Base-by-base conservation (phyloP, 1,140 invertebrate species). In the Hestina assimilis region DNA sequence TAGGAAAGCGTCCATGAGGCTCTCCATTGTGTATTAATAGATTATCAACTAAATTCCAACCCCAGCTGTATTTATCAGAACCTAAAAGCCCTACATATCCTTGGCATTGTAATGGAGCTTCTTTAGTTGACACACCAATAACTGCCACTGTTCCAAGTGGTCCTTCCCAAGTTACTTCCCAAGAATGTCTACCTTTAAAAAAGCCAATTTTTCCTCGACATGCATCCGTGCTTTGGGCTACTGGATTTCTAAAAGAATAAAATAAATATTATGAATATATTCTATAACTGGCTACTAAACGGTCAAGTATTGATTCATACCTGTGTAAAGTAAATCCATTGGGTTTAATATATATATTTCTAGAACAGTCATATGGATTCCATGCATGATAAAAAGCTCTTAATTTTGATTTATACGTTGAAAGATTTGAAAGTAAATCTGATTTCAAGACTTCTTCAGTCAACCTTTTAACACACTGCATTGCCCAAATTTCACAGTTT, bases 91-190 rank as follows among this genome's bases (percentile, higher is more conserved):
- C 95, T 21, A 99, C 94, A 90, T 99, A 99, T 56, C 98, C 98
- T 72, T 96, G 96, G 86, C 95, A 97, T 74, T 95, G 92, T 40
- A 99, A 87, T 19, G 95, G 92, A 12, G 97, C 96, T 79, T 98
- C 96, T 90, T 96, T 97, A 2, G 98, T 99, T 19, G 97, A 96
- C 66, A 99, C 95, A 23, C 98, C 97, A 70, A 99, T 94, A 15
- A 98, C 96, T 28, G 97, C 97, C 5, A 98, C 97, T 9, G 97
- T 98, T 1, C 97, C 98, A 24, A 99, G 88, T 1, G 98, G 98
- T 14, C 98, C 98, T 92, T 99, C 97, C 98, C 98, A 99, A 80
- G 98, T 97, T 0, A 99, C 95, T 90, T 99, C 97, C 97, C 98
- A 99, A 2, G 97, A 96, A 90, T 99, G 98, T 63, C 98, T 92